Evolutionary conservation across 2,888 invertebrate genomes (phyloP).

Genomic region (Pycnomerus fuliginosus): DNA sequence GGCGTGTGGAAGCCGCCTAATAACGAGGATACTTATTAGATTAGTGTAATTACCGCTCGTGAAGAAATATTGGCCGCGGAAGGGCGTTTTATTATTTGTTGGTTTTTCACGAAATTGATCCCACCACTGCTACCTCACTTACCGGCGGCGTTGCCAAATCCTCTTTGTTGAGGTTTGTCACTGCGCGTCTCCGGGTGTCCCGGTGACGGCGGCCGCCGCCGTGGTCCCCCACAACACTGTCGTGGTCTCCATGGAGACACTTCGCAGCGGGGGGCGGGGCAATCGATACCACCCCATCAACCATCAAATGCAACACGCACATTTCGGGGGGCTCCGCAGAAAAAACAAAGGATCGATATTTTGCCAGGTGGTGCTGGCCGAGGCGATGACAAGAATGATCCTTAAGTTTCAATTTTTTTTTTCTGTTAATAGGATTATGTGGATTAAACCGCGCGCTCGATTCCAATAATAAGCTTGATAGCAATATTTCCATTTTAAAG

Average conservation of each 20-base stretch:
- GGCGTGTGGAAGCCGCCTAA: constrained; percentile 51
- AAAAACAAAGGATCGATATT: too few relatives aligned
- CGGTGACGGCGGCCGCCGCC: constrained; percentile 25
- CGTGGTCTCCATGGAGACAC: constrained; percentile 60
- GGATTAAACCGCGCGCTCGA: background rate
- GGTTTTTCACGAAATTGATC: constrained; percentile 11
- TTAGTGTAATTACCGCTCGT: constrained; percentile 47
- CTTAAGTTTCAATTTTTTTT: too few relatives aligned
- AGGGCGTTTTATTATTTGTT: constrained; percentile 24
- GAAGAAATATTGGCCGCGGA: constrained; percentile 33
- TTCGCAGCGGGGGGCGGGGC: constrained; percentile 59
- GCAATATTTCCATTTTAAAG: background rate
- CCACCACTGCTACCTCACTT: background rate
- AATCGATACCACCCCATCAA: constrained; percentile 71
- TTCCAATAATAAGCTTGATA: background rate
- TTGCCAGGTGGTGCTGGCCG: too few relatives aligned
- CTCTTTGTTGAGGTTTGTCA: too few relatives aligned
- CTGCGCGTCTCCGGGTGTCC: constrained; percentile 7
- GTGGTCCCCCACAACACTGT: constrained; percentile 51
- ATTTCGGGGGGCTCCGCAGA: constrained; percentile 3
- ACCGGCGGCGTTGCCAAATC: too few relatives aligned
- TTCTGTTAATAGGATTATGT: too few relatives aligned
- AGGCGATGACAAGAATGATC: too few relatives aligned
- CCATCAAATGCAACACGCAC: constrained; percentile 49
- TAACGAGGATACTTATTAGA: constrained; percentile 49